Evolutionary conservation across 2,888 invertebrate genomes (phyloP).

Genomic region (Beris chalybata): DNA sequence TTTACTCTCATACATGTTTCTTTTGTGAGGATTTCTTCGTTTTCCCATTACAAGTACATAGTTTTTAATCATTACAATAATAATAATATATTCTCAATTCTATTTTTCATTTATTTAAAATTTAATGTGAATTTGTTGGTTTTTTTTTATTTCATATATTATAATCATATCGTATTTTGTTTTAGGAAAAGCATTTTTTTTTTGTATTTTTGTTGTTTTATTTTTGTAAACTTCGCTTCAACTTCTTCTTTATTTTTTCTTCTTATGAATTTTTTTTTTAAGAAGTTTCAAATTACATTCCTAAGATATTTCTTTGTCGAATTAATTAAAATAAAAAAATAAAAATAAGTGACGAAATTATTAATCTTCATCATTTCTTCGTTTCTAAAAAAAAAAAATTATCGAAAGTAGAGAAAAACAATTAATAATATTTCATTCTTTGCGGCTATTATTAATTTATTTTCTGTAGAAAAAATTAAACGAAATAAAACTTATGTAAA

Average conservation of each 20-base stretch:
- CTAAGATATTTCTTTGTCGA: too few species aligned
- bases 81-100: constrained; percentile 25
- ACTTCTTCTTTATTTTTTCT: neutral
- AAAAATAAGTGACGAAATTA: too few species aligned
- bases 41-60: constrained; percentile 6
- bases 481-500: neutral
- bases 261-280: neutral
- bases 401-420: too few species aligned
- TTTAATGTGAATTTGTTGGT: constrained; percentile 16
- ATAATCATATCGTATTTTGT: constrained; percentile 26
- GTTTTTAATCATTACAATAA: neutral
- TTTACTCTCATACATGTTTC: constrained; percentile 25
- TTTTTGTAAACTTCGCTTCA: neutral
- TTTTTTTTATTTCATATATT: neutral
- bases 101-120: constrained; percentile 24
- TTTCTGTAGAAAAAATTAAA: too few species aligned
- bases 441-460: too few species aligned
- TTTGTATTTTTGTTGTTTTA: neutral
- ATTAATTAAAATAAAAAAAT: too few species aligned
- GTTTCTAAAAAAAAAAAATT: too few species aligned
- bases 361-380: too few species aligned
- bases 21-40: constrained; percentile 5
- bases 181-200: constrained; percentile 29
- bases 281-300: neutral
- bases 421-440: too few species aligned